Evolutionary conservation across 2,797 vertebrate species (phyloP).

Genomic region (Urosaurus nigricauda): DNA sequence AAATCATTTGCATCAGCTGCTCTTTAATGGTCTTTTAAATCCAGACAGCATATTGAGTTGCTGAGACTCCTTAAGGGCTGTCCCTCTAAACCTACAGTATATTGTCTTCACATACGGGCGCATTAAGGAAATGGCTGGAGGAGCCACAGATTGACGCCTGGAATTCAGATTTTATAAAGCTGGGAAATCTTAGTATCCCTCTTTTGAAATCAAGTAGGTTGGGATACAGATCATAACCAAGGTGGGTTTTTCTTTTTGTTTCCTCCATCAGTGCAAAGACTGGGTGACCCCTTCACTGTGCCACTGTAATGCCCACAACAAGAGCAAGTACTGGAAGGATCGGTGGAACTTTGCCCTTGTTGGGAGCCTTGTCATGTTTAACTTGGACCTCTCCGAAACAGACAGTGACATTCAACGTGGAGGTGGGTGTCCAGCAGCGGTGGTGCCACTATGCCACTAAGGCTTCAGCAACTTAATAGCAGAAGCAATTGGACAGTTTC

Average conservation of each 20-base stretch:
- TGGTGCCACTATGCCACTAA: background rate
- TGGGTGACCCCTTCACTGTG: conserved; percentile 80
- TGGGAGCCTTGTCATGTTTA: conserved; percentile 81
- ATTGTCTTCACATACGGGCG: too few relatives aligned
- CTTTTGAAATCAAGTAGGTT: too few relatives aligned
- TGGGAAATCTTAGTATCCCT: too few relatives aligned
- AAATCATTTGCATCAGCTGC: too few relatives aligned
- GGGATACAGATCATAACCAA: background rate
- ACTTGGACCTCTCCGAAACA: conserved; percentile 82
- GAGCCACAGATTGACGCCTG: too few relatives aligned
- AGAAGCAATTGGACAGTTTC: background rate
- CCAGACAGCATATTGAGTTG: too few relatives aligned
- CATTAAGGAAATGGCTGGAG: too few relatives aligned
- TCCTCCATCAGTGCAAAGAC: conserved; percentile 76
- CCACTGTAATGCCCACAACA: conserved; percentile 91
- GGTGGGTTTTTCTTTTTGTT: background rate
- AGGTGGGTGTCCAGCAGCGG: conserved; percentile 69
- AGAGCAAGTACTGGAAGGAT: conserved; percentile 84
- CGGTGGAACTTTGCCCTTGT: conserved; percentile 75
- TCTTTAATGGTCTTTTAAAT: too few relatives aligned
- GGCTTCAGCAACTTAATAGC: background rate
- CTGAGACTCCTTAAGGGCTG: too few relatives aligned
- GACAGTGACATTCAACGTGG: conserved; percentile 82
- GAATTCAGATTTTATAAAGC: background rate
- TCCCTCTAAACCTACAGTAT: too few relatives aligned